Evolutionary conservation across 2,888 invertebrate species (phyloP), one percentile per base, ranked within the genome.

Genomic region (Drosophila percnosoma): DNA sequence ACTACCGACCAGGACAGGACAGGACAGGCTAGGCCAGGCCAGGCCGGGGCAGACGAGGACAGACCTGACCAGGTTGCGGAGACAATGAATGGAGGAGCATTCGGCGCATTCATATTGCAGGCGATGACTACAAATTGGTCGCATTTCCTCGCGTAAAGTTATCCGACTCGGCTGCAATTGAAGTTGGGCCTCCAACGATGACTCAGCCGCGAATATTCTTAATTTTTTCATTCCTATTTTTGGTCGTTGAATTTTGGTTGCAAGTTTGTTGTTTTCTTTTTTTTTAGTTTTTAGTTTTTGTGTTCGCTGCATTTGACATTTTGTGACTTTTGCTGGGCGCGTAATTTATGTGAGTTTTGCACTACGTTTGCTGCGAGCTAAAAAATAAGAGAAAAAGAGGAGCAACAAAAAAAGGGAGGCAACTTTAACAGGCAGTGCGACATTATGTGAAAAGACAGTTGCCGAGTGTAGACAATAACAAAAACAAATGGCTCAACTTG

Each of bases 301-400:
- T 71, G 58, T 66, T 80, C 67, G 68, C 68, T 87, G 87, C 89
- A 82, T 89, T 82, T 87, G 89, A 87, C 87, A 87, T 85, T 87
- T 77, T 85, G 85, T 76, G 88, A 86, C 88, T 86, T 86, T 75
- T 82, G 85, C 74, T 63, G 67, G 65, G 78, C 78, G 75, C 83
- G 82, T 89, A 87, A 87, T 87, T 87, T 87, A 87, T 87, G 89
- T 83, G 89, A 89, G 85, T 87, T 87, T 82, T 78, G 83, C 69
- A 48, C 68, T 64, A 83, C 78, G 69, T 82, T 78, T 62, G 73
- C 67, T 70, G 73, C 65, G 61, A 76, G 68, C 40, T 21, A 55
- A 10, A 27, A 49, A 38, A 5, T 4, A 24, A 7, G 13, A 4
- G 7, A 15, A 24, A 45, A 24, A 15, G 8, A 24, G 24, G 4